These are phyloP conservation scores for Cosmorhoe ocellata DNA, from an alignment of 2,888 invertebrate genomes.

Conservation along the genomic window DNA sequence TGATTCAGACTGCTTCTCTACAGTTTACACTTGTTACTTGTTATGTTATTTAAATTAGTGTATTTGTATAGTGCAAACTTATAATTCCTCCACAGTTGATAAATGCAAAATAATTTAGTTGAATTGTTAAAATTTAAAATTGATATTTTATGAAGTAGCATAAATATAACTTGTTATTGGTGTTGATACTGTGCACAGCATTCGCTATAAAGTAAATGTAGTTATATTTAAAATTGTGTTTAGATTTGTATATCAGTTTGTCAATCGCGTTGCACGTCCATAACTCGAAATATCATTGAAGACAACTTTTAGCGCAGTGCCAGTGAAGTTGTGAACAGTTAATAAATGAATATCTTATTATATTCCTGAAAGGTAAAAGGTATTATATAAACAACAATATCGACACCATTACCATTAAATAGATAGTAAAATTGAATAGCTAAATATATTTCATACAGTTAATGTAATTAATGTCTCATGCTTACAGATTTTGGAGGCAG, in stretches of 20 bases:
- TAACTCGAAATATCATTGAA: no score
- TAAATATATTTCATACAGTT: conserved; percentile 19
- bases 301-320: no score
- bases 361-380: no score
- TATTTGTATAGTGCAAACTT: conserved; percentile 18
- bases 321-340: no score
- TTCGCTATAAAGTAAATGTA: background rate
- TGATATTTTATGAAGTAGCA: conserved; percentile 25
- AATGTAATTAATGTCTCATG: conserved; percentile 16
- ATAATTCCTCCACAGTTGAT: conserved; percentile 22
- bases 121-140: conserved; percentile 24
- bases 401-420: conserved; percentile 3
- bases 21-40: conserved; percentile 36
- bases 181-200: conserved; percentile 23
- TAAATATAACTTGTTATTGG: conserved; percentile 6
- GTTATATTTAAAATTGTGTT: no score
- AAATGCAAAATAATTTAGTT: conserved; percentile 21
- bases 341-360: no score
- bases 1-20: conserved; percentile 51
- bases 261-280: no score
- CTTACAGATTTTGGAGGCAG: conserved; percentile 34
- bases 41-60: conserved; percentile 28
- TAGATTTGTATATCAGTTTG: no score
- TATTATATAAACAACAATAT: background rate
- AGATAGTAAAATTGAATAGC: conserved; percentile 11